Conservation (phyloP, 2,888 invertebrate species). For the Morpho achilles region DNA sequence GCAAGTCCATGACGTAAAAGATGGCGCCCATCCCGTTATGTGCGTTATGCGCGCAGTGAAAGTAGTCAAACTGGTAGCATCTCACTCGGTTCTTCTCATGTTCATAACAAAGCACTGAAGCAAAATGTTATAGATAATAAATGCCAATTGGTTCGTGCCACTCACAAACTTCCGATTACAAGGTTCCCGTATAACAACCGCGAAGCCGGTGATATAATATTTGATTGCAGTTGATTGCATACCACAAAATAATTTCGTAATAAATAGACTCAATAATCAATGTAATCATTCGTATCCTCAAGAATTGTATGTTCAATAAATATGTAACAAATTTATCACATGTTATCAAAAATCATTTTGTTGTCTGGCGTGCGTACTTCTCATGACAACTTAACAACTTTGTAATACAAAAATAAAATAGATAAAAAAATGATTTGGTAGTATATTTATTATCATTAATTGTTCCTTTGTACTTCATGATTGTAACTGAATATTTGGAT, state of each 20-base stretch:
- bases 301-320: too few relatives aligned
- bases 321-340: too few relatives aligned
- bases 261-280: not conserved
- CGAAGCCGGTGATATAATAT: conserved; percentile 21
- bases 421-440: too few relatives aligned
- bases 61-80: conserved; percentile 39
- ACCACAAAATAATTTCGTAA: conserved; percentile 10
- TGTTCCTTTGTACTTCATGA: too few relatives aligned
- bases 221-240: conserved; percentile 21
- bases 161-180: conserved; percentile 22
- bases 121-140: conserved; percentile 10
- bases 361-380: too few relatives aligned
- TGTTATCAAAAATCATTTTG: too few relatives aligned
- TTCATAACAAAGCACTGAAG: conserved; percentile 19
- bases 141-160: conserved; percentile 16
- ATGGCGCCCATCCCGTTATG: conserved; percentile 28
- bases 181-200: conserved; percentile 9
- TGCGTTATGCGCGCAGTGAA: conserved; percentile 50
- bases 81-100: conserved; percentile 25
- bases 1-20: conserved; percentile 27
- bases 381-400: too few relatives aligned
- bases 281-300: too few relatives aligned
- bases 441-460: too few relatives aligned
- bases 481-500: too few relatives aligned
- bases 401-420: too few relatives aligned